These are phyloP conservation scores for Petrocephalus microphthalmus DNA, from an alignment of 2,113 vertebrate genomes.

Conservation along the genomic window DNA sequence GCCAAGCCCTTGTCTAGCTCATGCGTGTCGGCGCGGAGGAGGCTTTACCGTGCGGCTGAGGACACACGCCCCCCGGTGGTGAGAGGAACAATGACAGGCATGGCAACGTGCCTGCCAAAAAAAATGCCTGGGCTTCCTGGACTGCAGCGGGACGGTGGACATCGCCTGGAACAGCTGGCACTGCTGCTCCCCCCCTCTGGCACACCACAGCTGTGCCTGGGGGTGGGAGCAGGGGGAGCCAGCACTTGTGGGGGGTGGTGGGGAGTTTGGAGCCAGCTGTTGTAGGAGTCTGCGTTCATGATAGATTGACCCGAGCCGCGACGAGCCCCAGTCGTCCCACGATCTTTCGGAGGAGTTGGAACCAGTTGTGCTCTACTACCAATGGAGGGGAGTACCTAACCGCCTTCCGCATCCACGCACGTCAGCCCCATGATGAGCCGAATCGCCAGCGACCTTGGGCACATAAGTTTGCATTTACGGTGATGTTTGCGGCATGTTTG, in stretches of 20 bases:
- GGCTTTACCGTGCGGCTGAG: background rate
- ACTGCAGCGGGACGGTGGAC: background rate
- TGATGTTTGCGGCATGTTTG: background rate
- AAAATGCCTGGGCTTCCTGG: background rate
- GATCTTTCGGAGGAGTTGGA: background rate
- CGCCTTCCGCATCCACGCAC: background rate
- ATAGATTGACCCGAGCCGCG: background rate
- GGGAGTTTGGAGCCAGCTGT: background rate
- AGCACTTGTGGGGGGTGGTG: background rate
- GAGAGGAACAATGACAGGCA: background rate
- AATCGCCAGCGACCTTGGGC: background rate
- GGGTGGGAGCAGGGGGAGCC: background rate
- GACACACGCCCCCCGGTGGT: background rate
- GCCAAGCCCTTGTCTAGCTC: too few species aligned
- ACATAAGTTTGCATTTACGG: background rate
- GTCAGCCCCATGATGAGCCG: too few species aligned
- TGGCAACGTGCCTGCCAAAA: background rate
- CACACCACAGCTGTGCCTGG: background rate
- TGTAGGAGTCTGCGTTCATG: background rate
- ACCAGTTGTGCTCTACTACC: background rate
- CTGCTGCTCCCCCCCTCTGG: background rate
- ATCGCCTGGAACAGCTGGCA: background rate
- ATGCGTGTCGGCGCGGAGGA: background rate
- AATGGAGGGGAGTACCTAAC: background rate
- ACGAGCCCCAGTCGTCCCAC: background rate